Evolutionary conservation across 2,888 invertebrate species (phyloP), one percentile per base, ranked within the genome.

Genomic region (Hydroisotoma schaefferi): DNA sequence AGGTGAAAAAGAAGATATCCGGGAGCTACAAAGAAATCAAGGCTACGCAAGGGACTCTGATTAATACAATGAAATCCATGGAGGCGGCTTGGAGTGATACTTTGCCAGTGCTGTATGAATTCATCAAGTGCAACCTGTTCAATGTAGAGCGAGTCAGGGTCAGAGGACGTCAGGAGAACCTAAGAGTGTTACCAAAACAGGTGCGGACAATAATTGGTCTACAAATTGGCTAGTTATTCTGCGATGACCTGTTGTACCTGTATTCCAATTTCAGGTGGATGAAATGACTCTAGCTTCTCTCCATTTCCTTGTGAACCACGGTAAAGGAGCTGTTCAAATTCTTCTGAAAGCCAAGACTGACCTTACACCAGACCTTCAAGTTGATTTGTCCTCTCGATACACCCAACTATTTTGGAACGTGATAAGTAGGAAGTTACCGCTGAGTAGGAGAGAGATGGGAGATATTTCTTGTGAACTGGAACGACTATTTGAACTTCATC

Each of bases 1-100:
- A 37, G n/a, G 63, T 63, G 10, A 63, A 76, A 62, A 60, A 27
- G 8, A 73, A 73, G 38, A 55, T 73, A 8, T 75, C 71, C 66
- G 75, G 75, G 8, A 33, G n/a, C n/a, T n/a, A n/a, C n/a, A n/a
- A n/a, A n/a, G n/a, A n/a, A n/a, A n/a, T n/a, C n/a, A n/a, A n/a
- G n/a, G n/a, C n/a, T n/a, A n/a, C n/a, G n/a, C n/a, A n/a, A n/a
- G n/a, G n/a, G n/a, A n/a, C n/a, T n/a, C n/a, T n/a, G n/a, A n/a
- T n/a, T n/a, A n/a, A n/a, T n/a, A n/a, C n/a, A n/a, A n/a, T n/a
- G n/a, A n/a, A n/a, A n/a, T n/a, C n/a, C n/a, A n/a, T n/a, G n/a
- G n/a, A n/a, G n/a, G n/a, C n/a, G n/a, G n/a, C n/a, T n/a, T n/a
- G n/a, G n/a, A n/a, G n/a, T n/a, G n/a, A n/a, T n/a, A n/a, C n/a